Percentiles rank a stretch among this genome's conserved stretches.
phyloP scores from a whole-genome alignment of 2,888 invertebrate genomes.

The Cetonia aurata region DNA sequence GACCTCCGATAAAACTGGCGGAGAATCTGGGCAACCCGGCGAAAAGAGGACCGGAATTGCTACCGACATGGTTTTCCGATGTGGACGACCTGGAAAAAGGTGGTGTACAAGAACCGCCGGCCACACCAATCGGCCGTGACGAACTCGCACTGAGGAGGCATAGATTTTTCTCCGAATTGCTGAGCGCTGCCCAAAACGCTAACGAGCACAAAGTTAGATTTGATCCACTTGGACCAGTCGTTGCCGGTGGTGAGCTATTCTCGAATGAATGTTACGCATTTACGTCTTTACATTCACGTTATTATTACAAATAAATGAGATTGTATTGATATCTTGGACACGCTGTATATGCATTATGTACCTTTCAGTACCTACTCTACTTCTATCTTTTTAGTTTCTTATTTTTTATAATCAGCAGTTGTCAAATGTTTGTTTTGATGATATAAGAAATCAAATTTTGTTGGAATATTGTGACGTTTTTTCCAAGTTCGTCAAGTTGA shows the following conservation, averaged over 20 bases:
- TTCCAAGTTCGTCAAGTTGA: no score
- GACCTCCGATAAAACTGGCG: slow-evolving; percentile 65
- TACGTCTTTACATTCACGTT: slow-evolving; percentile 22
- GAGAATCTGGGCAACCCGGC: slow-evolving; percentile 68
- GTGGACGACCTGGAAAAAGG: slow-evolving; percentile 64
- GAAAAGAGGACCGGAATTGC: slow-evolving; percentile 56
- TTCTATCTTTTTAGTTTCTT: background rate
- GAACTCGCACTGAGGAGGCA: slow-evolving; percentile 82
- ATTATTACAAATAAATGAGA: slow-evolving; percentile 7
- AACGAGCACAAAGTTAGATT: slow-evolving; percentile 82
- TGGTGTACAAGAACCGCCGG: slow-evolving; percentile 77
- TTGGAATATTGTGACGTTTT: no score
- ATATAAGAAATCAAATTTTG: no score
- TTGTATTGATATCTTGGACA: slow-evolving; percentile 11
- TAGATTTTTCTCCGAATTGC: slow-evolving; percentile 82
- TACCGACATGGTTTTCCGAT: slow-evolving; percentile 67
- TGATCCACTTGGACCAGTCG: slow-evolving; percentile 78
- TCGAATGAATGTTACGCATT: slow-evolving; percentile 24
- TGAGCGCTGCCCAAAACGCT: slow-evolving; percentile 79
- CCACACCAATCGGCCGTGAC: slow-evolving; percentile 83
- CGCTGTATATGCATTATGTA: slow-evolving; percentile 9
- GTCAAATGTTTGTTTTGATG: slow-evolving; percentile 9
- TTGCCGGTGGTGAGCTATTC: slow-evolving; percentile 71
- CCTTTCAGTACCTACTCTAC: no score
- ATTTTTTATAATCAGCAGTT: slow-evolving; percentile 33